Percentiles rank a stretch among this genome's conserved stretches.
Evolutionary conservation across 2,113 vertebrate species (phyloP).

Genomic region (Paralichthys olivaceus): DNA sequence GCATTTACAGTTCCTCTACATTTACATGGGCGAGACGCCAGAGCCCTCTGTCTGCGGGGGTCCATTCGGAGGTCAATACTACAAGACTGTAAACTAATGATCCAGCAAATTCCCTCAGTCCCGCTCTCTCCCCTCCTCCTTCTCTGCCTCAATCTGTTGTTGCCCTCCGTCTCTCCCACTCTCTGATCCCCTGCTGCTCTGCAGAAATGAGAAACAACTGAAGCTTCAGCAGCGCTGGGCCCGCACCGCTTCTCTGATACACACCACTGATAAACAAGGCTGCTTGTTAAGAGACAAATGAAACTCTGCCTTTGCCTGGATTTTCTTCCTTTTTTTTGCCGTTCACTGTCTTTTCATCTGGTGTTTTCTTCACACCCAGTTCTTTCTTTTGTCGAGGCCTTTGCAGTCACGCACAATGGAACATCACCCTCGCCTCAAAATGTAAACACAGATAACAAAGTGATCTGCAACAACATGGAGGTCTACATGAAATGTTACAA

Average conservation of each 20-base stretch:
- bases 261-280: conserved; percentile 72
- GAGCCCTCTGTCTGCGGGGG: conserved; percentile 60
- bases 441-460: conserved; percentile 38
- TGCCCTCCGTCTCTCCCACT: conserved; percentile 68
- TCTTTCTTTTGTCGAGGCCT: conserved; percentile 40
- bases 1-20: conserved; percentile 54
- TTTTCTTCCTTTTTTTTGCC: conserved; percentile 30
- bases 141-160: conserved; percentile 63
- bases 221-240: conserved; percentile 59
- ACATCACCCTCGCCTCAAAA: conserved; percentile 10
- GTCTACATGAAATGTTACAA: conserved; percentile 9
- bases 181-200: conserved; percentile 69
- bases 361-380: conserved; percentile 34
- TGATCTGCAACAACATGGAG: conserved; percentile 1
- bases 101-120: conserved; percentile 76
- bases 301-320: conserved; percentile 57
- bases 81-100: conserved; percentile 81
- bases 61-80: conserved; percentile 77
- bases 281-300: conserved; percentile 74
- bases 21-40: conserved; percentile 62
- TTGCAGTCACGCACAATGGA: conserved; percentile 26
- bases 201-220: conserved; percentile 79
- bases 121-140: conserved; percentile 49
- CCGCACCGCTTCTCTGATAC: conserved; percentile 65
- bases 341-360: conserved; percentile 54